Base-by-base conservation (phyloP, 1,140 invertebrate genomes). In the Drosophila rhopaloa region DNA sequence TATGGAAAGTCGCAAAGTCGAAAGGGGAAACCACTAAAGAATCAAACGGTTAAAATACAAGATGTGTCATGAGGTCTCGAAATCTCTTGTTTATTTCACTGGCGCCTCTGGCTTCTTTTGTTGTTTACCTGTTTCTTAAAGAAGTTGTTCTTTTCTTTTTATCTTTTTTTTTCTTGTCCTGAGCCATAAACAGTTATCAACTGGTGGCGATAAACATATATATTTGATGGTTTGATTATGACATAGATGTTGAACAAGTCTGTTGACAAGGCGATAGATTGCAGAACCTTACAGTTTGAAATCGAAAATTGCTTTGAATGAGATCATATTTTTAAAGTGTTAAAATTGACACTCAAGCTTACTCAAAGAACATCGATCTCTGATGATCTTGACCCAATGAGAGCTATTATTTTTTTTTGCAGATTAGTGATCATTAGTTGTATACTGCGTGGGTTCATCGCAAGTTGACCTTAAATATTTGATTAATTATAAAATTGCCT, bases 11-110 rank as follows among this genome's bases (percentile, higher is more conserved):
- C 43, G 60, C 50, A 7, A 47, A 65, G 16, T 38, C 11, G 16
- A 35, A 10, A 59, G 14, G 32, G n/a, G 14, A 38, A 44, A 11
- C 46, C 44, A 35, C 14, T 38, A 40, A 44, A 51, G 35, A 16
- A 74, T 38, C 51, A 46, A 63, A 75, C 72, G 58, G 70, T 63
- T 63, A 75, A 73, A 75, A 74, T 35, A 56, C 38, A 51, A 48
- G 37, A 75, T 75, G 71, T 75, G 72, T 75, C 70, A 74, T 47
- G 32, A 43, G 16, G 38, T 54, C 48, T 47, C 70, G 32, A 57
- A 55, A 71, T 71, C 48, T 72, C 50, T 37, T 43, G 43, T 44
- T 11, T 51, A 29, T 19, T 35, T 54, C 16, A 14, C 47, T 63
- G 71, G 72, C 71, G 72, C 72, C 72, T 44, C 38, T 11, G 66